Base-by-base conservation (phyloP, 2,797 vertebrate species). In the Hafferia zeledoni region DNA sequence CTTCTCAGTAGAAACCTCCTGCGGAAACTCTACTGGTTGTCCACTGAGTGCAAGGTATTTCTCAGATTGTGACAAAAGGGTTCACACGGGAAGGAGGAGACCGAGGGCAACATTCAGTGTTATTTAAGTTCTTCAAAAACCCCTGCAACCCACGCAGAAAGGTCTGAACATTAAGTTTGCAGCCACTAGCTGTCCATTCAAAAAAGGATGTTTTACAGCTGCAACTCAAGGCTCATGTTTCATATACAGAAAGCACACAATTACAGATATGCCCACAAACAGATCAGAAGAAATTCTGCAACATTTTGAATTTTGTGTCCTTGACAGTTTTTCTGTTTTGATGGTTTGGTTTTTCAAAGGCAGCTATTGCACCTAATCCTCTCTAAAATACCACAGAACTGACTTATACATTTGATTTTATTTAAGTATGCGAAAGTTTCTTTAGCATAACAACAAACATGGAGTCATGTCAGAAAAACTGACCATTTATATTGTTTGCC, bases 41-140 rank as follows among this genome's bases (percentile, higher is more conserved):
- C 95, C 97, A 98, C 98, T 98, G 98, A 80, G 98, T 93, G 60
- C 95, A 97, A 97, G 89, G 95, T 97, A 98, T 98, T 98, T 98
- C 96, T 94, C 91, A 94, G 97, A 98, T 98, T 98, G 98, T 98
- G 98, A 98, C 98, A 98, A 86, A 92, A 96, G 84, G 71, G 90
- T 97, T 93, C 92, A 79, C 83, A 90, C 8, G 31, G 64, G 64
- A 75, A 90, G 82, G 39, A 77, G 31, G 56, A 76, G 39, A 65
- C 0, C 0, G 13, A 67, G 17, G 53, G 37, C 61, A 80, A 85
- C 78, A 77, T 67, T 72, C 55, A 59, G 31, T 31, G 60, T 83
- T 85, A 82, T 23, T 83, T 44, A 85, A 91, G 82, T 72, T 65
- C 67, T 77, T 82, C 1, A 6, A 82, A 92, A 97, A 93, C 33